Percentiles rank a stretch among this genome's conserved stretches.
Conservation (phyloP, 2,797 vertebrate species). For the Nyctalus aviator region DNA sequence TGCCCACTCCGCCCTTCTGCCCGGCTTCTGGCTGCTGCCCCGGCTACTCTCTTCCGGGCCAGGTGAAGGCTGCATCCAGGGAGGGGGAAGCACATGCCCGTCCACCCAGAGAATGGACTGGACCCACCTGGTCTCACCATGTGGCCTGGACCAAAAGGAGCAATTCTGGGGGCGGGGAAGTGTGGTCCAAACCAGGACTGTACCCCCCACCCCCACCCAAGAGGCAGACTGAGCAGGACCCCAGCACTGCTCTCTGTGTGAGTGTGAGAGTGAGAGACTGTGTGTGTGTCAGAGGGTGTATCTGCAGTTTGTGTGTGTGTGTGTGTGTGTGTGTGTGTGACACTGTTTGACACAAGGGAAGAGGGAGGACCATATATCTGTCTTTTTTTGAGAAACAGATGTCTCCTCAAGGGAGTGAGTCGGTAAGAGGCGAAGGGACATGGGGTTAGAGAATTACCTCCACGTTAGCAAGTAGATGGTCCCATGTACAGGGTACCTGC, state of each 20-base stretch:
- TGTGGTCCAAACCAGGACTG: neutral
- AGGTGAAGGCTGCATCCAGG: neutral
- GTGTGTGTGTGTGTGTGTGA: neutral
- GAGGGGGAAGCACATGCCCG: neutral
- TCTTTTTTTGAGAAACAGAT: conserved; percentile 64
- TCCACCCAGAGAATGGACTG: neutral
- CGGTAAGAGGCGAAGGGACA: neutral
- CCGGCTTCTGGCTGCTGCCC: neutral
- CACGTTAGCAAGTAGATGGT: neutral
- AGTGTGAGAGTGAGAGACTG: neutral
- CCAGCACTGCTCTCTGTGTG: neutral
- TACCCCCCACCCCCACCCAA: neutral
- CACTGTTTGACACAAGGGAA: conserved; percentile 21
- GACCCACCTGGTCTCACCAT: neutral
- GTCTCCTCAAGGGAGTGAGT: conserved; percentile 32
- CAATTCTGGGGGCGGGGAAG: neutral
- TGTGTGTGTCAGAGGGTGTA: neutral
- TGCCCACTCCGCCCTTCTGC: accelerated
- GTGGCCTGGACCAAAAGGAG: neutral
- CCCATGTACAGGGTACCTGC: neutral
- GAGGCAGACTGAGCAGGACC: neutral
- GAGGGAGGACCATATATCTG: conserved; percentile 26
- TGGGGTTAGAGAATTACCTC: neutral
- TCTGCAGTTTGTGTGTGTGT: neutral
- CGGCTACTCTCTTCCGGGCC: neutral